Conservation (phyloP, 2,113 vertebrate genomes). For the Ictalurus punctatus region DNA sequence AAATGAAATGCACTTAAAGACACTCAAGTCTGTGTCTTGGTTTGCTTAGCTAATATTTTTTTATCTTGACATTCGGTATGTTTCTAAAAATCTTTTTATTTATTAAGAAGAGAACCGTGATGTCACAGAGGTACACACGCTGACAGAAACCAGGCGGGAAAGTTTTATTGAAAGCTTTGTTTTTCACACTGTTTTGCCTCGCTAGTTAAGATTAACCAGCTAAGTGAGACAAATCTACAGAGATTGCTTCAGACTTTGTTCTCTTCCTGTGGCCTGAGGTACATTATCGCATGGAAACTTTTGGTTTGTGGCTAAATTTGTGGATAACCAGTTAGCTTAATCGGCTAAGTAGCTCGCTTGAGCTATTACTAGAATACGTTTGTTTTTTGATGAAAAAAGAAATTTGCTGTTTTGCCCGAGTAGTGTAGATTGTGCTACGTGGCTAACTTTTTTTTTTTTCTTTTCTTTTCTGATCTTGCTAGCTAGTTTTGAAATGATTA, state of each 20-base stretch:
- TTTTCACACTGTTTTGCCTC: neutral
- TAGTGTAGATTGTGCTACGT: neutral
- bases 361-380: neutral
- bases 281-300: neutral
- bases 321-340: neutral
- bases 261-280: neutral
- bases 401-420: neutral
- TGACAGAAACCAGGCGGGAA: neutral
- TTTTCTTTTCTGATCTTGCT: neutral
- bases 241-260: neutral
- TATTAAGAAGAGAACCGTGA: neutral
- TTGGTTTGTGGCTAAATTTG: neutral
- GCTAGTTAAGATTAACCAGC: neutral
- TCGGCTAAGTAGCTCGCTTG: neutral
- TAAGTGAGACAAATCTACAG: neutral
- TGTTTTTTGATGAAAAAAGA: neutral
- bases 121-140: neutral
- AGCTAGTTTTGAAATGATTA: neutral
- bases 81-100: neutral
- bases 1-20: neutral
- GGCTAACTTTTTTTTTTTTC: neutral
- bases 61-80: neutral
- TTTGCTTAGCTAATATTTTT: neutral
- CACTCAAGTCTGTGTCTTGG: neutral
- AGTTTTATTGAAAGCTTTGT: neutral